Evolutionary conservation across 1,140 invertebrate species (phyloP).

Genomic region (Sycophila sp.): DNA sequence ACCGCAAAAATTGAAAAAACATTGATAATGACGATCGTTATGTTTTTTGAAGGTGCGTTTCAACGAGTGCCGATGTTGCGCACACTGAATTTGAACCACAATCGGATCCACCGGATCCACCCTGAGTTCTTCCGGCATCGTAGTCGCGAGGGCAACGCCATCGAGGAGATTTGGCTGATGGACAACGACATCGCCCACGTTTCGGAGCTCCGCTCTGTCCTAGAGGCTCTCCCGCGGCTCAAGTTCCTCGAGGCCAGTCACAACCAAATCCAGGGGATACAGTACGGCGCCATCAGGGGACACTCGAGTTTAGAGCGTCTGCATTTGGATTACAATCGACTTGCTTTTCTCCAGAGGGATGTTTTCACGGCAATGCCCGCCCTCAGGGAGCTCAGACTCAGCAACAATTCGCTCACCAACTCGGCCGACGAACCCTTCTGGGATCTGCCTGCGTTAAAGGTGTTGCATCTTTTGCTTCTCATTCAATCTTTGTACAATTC

Average conservation of each 20-base stretch:
- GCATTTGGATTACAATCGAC: constrained; percentile 81
- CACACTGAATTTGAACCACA: constrained; percentile 80
- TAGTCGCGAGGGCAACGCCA: constrained; percentile 68
- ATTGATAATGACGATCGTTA: too few species aligned
- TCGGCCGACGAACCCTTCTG: constrained; percentile 76
- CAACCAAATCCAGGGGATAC: constrained; percentile 79
- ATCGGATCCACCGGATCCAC: constrained; percentile 80
- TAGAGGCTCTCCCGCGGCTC: constrained; percentile 80
- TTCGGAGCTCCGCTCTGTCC: constrained; percentile 74
- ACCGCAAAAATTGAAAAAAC: too few species aligned
- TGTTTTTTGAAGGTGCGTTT: constrained; percentile 70
- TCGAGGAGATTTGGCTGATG: constrained; percentile 81
- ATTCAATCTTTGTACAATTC: too few species aligned
- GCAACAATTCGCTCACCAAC: constrained; percentile 80
- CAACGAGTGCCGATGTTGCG: constrained; percentile 78
- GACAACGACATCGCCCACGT: constrained; percentile 81
- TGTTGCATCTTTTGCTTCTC: too few species aligned
- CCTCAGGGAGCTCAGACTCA: constrained; percentile 79
- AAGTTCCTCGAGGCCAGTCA: constrained; percentile 80
- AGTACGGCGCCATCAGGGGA: constrained; percentile 77
- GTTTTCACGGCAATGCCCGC: constrained; percentile 84
- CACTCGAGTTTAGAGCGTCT: constrained; percentile 82
- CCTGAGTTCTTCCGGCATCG: constrained; percentile 81
- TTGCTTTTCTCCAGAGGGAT: constrained; percentile 78
- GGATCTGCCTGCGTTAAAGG: constrained; percentile 83